phyloP scores from a whole-genome alignment of 2,113 vertebrate genomes.

The Podarcis raffonei region DNA sequence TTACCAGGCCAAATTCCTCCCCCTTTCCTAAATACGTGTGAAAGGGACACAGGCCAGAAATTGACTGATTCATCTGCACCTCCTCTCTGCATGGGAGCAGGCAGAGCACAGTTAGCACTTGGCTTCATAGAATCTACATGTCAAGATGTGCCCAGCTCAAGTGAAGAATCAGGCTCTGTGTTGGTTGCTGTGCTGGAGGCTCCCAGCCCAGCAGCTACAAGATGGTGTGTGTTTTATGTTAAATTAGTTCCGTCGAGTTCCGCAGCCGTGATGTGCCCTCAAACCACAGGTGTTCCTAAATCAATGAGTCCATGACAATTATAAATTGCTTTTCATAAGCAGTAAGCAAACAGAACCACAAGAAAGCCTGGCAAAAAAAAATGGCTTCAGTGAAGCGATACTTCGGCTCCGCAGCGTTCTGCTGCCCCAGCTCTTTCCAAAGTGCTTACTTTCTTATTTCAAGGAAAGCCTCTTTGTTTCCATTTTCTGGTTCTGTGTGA shows the following conservation, averaged over 20 bases:
- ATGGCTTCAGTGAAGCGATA: background rate
- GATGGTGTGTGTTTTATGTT: background rate
- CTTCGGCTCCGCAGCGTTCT: background rate
- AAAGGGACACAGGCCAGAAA: background rate
- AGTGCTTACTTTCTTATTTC: conserved; percentile 29
- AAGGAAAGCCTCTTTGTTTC: conserved; percentile 8
- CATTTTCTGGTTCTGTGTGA: background rate
- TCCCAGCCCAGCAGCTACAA: background rate
- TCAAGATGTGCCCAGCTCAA: background rate
- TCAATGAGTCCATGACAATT: conserved; percentile 38
- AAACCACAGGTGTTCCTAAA: conserved; percentile 41
- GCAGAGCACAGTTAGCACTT: background rate
- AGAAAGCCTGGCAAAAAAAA: background rate
- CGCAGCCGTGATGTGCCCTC: conserved; percentile 31
- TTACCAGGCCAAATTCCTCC: too few species aligned
- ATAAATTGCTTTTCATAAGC: conserved; percentile 49
- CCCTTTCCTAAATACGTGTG: background rate
- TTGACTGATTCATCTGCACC: too few species aligned
- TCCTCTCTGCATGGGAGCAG: background rate
- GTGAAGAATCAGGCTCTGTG: background rate
- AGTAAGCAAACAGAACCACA: conserved; percentile 30
- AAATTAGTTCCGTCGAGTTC: conserved; percentile 21
- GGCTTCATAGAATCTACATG: background rate
- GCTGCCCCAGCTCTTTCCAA: conserved; percentile 29
- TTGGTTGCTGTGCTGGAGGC: background rate